Evolutionary conservation across 2,888 invertebrate species (phyloP).

Genomic region (Girardia tigrina): DNA sequence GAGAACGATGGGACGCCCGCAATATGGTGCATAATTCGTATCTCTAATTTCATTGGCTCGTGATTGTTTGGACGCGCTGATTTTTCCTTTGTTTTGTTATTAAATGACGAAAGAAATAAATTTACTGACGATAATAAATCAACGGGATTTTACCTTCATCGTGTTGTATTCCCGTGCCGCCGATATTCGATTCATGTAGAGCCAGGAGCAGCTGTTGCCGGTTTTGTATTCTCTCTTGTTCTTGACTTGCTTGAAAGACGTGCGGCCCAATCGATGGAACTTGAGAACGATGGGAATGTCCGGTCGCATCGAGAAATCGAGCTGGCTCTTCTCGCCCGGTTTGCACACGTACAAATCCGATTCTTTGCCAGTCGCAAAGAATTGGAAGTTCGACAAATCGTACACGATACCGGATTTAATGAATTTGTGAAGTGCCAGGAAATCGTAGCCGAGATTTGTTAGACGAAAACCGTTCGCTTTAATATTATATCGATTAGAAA

Average conservation of each 20-base stretch:
- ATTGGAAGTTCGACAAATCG: conserved; percentile 86
- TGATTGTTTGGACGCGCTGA: too few species aligned
- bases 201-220: conserved; percentile 75
- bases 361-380: conserved; percentile 79
- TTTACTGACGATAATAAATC: too few species aligned
- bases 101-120: too few species aligned
- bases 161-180: conserved; percentile 93
- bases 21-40: too few species aligned
- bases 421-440: conserved; percentile 75
- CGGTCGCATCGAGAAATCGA: neutral
- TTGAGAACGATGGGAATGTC: conserved; percentile 30
- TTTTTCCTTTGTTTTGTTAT: too few species aligned
- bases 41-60: too few species aligned
- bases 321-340: neutral
- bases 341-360: conserved; percentile 53
- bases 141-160: conserved; percentile 63
- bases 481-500: neutral
- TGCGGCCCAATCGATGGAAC: conserved; percentile 66
- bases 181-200: conserved; percentile 84
- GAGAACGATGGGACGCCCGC: too few species aligned
- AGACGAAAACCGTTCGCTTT: conserved; percentile 64
- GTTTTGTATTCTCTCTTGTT: conserved; percentile 91
- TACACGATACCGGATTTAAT: conserved; percentile 63
- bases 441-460: conserved; percentile 89
- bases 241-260: conserved; percentile 85